phyloP scores from a whole-genome alignment of 2,888 invertebrate species.

The Coleophora deauratella region DNA sequence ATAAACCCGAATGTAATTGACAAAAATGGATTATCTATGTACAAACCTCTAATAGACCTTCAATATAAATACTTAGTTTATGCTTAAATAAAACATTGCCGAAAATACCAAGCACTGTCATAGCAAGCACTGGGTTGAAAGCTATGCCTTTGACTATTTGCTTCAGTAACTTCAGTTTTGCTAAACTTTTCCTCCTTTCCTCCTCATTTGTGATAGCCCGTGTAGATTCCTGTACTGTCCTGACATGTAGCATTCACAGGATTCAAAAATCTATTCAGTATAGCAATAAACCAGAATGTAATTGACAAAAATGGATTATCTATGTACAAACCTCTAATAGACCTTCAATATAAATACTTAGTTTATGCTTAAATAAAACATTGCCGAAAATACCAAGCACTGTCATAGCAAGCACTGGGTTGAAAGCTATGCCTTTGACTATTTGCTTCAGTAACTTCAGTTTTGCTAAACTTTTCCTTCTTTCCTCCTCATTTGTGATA shows the following conservation, averaged over 20 bases:
- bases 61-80: conserved; percentile 82
- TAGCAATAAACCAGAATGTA: too few species aligned
- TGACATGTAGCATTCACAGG: too few species aligned
- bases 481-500: conserved; percentile 21
- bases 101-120: conserved; percentile 92
- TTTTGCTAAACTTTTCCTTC: conserved; percentile 36
- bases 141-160: conserved; percentile 81
- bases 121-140: conserved; percentile 91
- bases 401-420: conserved; percentile 95
- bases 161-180: conserved; percentile 45
- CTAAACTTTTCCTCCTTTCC: conserved; percentile 29
- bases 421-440: conserved; percentile 83
- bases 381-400: conserved; percentile 92
- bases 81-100: conserved; percentile 89
- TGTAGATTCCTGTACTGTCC: conserved; percentile 38
- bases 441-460: conserved; percentile 60
- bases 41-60: conserved; percentile 81
- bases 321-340: conserved; percentile 77
- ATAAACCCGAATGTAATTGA: too few species aligned
- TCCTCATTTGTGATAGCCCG: conserved; percentile 25
- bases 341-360: conserved; percentile 83
- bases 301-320: background rate
- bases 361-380: conserved; percentile 82
- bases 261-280: too few species aligned
- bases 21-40: too few species aligned